A percentile compares a stretch with the other conserved stretches of the same genome.
phyloP scores from a whole-genome alignment of 2,888 invertebrate species.

The Lissonota sp. region DNA sequence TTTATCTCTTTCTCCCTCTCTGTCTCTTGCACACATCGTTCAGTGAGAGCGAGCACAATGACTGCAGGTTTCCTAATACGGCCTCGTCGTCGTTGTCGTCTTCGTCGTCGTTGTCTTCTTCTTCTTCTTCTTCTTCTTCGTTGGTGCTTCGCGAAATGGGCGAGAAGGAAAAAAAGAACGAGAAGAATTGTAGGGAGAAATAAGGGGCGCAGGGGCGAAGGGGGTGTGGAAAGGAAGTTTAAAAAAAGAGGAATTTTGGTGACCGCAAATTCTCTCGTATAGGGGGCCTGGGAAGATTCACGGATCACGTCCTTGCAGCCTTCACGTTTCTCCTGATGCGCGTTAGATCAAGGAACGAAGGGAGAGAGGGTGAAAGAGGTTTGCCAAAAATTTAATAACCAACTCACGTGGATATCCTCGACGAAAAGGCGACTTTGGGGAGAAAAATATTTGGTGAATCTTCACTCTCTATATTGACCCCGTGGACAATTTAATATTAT shows the following conservation, averaged over 20 bases:
- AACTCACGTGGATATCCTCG: conserved; percentile 11
- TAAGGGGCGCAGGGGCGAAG: conserved; percentile 28
- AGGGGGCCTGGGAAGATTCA: conserved; percentile 68
- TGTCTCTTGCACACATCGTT: conserved; percentile 65
- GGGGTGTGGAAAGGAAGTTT: conserved; percentile 46
- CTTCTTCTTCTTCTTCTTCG: conserved; percentile 28
- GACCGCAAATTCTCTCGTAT: conserved; percentile 59
- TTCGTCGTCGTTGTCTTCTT: conserved; percentile 33
- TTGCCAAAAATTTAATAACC: conserved; percentile 68
- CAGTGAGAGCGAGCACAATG: conserved; percentile 75
- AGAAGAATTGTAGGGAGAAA: conserved; percentile 27
- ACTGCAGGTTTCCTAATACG: conserved; percentile 81
- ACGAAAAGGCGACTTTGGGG: not conserved
- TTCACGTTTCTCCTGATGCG: conserved; percentile 49
- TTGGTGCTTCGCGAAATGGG: conserved; percentile 54
- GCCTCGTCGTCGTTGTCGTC: conserved; percentile 64
- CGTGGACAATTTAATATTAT: too few species aligned
- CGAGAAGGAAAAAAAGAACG: conserved; percentile 59
- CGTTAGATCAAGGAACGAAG: conserved; percentile 61
- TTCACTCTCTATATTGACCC: too few species aligned
- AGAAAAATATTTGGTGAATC: not conserved
- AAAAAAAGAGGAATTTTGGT: conserved; percentile 78
- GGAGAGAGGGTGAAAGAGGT: conserved; percentile 28
- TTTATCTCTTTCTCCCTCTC: conserved; percentile 11
- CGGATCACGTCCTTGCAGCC: conserved; percentile 52